Evolutionary conservation across 2,888 invertebrate species (phyloP), one percentile per base, ranked within the genome.

Genomic region (Lottia scabra): DNA sequence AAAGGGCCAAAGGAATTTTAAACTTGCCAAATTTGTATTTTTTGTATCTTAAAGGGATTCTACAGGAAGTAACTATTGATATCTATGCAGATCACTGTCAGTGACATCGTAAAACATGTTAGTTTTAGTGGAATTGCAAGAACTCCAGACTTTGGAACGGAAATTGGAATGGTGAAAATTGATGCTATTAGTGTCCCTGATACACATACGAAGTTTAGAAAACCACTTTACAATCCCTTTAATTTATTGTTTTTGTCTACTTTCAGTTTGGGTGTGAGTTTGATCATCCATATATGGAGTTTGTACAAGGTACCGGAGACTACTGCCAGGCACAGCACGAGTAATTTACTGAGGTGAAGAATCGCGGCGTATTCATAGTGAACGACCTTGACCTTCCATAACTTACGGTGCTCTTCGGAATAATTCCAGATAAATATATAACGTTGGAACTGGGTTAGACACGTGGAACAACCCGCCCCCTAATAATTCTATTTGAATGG

Each of bases 301-400:
- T 96, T 95, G 94, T 95, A 93, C 95, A 96, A 94, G 96, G 96
- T 94, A 96, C 96, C 92, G 96, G 96, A 93, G 96, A 97, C 93
- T 97, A 96, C 93, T 97, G 97, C 95, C 96, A 96, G 94, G 96
- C 96, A 92, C 97, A 97, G 94, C 96, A 96, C 96, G 96, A 78
- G 75, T 80, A 80, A 78, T 76, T 70, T 56, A 48, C 69, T 69
- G 48, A 63, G 45, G 56, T 56, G 66, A 30, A 30, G 19, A 46
- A 45, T n/a, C 63, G 19, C 68, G 65, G 56, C 23, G 66, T 69
- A 48, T 45, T n/a, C 38, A 10, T 48, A 38, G 68, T 45, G 68
- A 48, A 67, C 64, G 23, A 44, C 65, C 56, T 56, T 65, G 65
- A 26, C 70, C 46, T 16, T 16, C 26, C 30, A 16, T 26, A 27